Conservation (phyloP, 92 coral and sea anemone species). For the Muricea muricata region DNA sequence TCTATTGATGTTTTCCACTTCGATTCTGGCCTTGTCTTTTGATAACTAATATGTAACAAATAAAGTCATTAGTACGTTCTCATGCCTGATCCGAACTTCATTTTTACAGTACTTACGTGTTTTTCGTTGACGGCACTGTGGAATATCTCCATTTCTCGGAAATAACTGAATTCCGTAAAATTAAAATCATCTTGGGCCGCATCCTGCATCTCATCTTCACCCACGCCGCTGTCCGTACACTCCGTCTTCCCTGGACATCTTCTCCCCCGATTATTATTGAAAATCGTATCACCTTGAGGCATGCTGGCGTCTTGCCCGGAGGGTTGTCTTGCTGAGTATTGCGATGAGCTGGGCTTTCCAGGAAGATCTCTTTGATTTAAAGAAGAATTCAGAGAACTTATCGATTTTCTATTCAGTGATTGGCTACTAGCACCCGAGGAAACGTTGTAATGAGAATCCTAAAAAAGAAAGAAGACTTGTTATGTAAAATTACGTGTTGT, state of each 20-base stretch:
- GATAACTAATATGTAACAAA: neutral
- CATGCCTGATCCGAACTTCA: too few species aligned
- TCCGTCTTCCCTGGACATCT: neutral
- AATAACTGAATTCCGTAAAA: conserved; percentile 81
- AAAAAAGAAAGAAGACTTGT: neutral
- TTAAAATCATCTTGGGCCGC: conserved; percentile 67
- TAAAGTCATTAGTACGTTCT: neutral
- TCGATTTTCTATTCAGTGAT: conserved; percentile 38
- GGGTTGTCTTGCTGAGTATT: neutral
- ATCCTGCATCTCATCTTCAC: conserved; percentile 20
- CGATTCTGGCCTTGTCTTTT: neutral
- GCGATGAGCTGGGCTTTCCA: neutral
- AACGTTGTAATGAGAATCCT: neutral
- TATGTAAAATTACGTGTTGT: too few species aligned
- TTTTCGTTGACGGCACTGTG: conserved; percentile 48
- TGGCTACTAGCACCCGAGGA: conserved; percentile 36
- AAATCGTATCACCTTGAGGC: conserved; percentile 8
- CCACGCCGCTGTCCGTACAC: conserved; percentile 16
- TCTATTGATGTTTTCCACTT: neutral
- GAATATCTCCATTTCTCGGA: conserved; percentile 74
- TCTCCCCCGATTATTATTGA: neutral
- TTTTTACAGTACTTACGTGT: conserved; percentile 62
- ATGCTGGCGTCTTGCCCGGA: neutral
- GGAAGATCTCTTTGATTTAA: neutral
- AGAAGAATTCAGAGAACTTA: conserved; percentile 33